Base-by-base conservation (phyloP, 1,140 invertebrate species). In the Sarcophaga peregrina region DNA sequence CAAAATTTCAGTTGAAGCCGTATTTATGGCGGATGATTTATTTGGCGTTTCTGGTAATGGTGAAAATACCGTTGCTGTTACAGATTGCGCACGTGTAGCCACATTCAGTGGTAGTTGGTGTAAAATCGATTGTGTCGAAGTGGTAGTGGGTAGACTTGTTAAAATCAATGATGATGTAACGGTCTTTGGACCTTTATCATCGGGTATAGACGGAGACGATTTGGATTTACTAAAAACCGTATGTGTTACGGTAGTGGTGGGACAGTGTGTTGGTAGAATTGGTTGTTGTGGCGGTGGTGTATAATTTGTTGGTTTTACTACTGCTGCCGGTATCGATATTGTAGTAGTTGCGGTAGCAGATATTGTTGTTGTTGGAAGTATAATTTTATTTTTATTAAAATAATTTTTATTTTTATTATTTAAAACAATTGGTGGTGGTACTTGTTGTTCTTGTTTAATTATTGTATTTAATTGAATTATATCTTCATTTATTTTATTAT, bases 101-200 rank as follows among this genome's bases (percentile, higher is more conserved):
- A 73, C 82, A 74, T 84, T 84, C 80, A 84, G 80, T 52, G 82
- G 47, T 72, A 17, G 80, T 20, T 46, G 52, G 58, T 52, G 37
- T 81, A 80, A 72, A 54, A 81, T 58, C 68, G 85, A 68, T 58
- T 83, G 47, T 50, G 83, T 78, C 76, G 84, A 5, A 62, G 85
- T 50, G 83, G 80, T 37, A 50, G 72, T 74, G 17, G 52, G 80
- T 62, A 62, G 46, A 62, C 46, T 81, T 7, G 50, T 20, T 82
- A 90, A 88, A 54, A 90, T 84, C 17, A 68, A 68, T 73, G 89
- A 89, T 73, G 89, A 89, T 8, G 89, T 90, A 74, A 90, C 89
- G 81, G 89, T 90, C 85, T 90, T 90, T 58, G 89, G 89, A 78
- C 87, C 86, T 81, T 90, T 89, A 81, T 90, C 87, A 82, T 87